Conservation (phyloP, 1,140 invertebrate species). For the Tetranychus urticae region DNA sequence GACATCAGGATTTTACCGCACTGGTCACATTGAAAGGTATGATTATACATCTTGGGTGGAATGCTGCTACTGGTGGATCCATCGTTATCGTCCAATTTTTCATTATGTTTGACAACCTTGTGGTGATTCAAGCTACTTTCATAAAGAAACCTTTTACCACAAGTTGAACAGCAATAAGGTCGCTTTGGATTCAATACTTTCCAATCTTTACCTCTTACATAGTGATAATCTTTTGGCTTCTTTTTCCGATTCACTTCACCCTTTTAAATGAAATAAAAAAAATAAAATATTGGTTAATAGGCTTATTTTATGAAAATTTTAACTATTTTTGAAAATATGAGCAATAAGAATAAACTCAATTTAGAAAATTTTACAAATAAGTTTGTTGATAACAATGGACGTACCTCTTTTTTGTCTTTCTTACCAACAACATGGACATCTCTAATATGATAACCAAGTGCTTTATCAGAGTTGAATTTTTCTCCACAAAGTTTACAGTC, state of each 20-base stretch:
- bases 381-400: not conserved
- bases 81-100: slow-evolving; percentile 11
- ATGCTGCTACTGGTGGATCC: not conserved
- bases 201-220: not conserved
- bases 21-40: slow-evolving; percentile 20
- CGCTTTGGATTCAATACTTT: slow-evolving; percentile 1
- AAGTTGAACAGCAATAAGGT: slow-evolving; percentile 25
- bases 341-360: too few relatives aligned
- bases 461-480: not conserved
- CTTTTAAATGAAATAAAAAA: not conserved
- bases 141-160: slow-evolving; percentile 31
- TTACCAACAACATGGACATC: not conserved
- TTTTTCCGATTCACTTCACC: not conserved
- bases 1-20: slow-evolving; percentile 17
- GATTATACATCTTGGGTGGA: not conserved
- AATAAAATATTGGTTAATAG: too few relatives aligned
- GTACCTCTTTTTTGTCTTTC: not conserved
- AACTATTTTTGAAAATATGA: too few relatives aligned
- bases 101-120: slow-evolving; percentile 24
- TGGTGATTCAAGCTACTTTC: slow-evolving; percentile 26
- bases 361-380: too few relatives aligned
- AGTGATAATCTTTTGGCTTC: not conserved
- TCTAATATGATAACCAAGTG: not conserved
- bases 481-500: not conserved
- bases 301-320: too few relatives aligned